Evolutionary conservation across 2,888 invertebrate genomes (phyloP), one percentile per base, ranked within the genome.

Genomic region (Ellobium chinense): DNA sequence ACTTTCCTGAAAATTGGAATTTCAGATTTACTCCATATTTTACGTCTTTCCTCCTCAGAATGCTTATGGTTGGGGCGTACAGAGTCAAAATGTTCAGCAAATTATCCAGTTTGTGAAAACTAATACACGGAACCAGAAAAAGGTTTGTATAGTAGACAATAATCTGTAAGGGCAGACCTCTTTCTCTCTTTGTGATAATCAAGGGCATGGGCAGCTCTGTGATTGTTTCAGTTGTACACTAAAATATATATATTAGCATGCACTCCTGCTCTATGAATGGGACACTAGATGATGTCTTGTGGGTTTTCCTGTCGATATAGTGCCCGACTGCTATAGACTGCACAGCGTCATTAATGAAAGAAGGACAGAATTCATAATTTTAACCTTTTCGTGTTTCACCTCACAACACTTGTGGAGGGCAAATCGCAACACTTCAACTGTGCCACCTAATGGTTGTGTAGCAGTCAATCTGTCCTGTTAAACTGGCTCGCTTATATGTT

Each of bases 31-130:
- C 18, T 12, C 18, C 9, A 46, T 18, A 12, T 12, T 18, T 46
- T 46, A 7, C 46, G 69, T 24, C 58, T 54, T 60, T 46, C 37
- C 66, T 58, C 85, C 86, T 65, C 88, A 91, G 91, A 81, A 86
- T 84, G 80, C 85, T 21, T 85, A 85, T 84, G 91, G 91, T 5
- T 85, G 84, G 84, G 90, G 89, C 78, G 87, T 91, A 69, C 80
- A 87, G 24, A 89, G 88, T 73, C 90, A 90, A 66, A 85, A 88
- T 84, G 88, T 88, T 36, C 85, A 89, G 27, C 84, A 87, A 77
- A 90, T 91, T 65, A 83, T 89, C 7, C 74, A 84, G 21, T 88
- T 86, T 84, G 83, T 91, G 7, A 88, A 85, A 65, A 76, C 80
- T 29, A 87, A 88, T 81, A 66, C 78, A 65, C 66, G 72, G n/a